Percentiles rank a stretch among this genome's conserved stretches.
Evolutionary conservation across 2,888 invertebrate species (phyloP).

Genomic region (Pterobdella sp.): DNA sequence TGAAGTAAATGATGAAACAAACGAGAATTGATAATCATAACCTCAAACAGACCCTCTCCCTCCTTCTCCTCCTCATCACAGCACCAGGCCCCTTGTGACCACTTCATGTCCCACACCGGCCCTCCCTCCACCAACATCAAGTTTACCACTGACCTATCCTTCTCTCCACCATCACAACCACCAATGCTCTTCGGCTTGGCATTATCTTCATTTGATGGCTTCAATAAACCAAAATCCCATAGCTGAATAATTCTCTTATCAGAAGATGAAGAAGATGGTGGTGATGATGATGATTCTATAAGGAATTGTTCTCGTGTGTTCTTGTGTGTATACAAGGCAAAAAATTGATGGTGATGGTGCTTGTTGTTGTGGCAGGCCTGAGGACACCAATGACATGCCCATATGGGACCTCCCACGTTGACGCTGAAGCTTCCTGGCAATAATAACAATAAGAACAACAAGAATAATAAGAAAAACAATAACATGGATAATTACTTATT

Average conservation of each 20-base stretch:
- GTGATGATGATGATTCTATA: not conserved
- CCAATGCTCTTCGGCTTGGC: not conserved
- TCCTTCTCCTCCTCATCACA: not conserved
- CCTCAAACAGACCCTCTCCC: not conserved
- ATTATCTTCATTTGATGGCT: not conserved
- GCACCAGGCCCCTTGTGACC: not conserved
- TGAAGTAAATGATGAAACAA: no score
- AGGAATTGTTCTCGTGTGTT: not conserved
- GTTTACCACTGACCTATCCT: not conserved
- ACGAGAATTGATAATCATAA: not conserved
- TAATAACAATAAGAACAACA: no score
- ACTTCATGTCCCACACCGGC: not conserved
- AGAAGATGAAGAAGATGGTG: not conserved
- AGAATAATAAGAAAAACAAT: no score
- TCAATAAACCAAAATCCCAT: not conserved
- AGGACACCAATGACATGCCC: not conserved
- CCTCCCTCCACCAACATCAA: not conserved
- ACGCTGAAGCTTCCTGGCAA: not conserved
- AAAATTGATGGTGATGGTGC: not conserved
- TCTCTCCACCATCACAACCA: not conserved
- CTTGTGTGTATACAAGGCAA: not conserved
- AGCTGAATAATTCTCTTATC: not conserved
- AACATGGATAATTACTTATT: no score
- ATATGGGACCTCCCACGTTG: not conserved
- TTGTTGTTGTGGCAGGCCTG: not conserved